phyloP scores from a whole-genome alignment of 2,113 vertebrate genomes.

The Poecilia latipinna region DNA sequence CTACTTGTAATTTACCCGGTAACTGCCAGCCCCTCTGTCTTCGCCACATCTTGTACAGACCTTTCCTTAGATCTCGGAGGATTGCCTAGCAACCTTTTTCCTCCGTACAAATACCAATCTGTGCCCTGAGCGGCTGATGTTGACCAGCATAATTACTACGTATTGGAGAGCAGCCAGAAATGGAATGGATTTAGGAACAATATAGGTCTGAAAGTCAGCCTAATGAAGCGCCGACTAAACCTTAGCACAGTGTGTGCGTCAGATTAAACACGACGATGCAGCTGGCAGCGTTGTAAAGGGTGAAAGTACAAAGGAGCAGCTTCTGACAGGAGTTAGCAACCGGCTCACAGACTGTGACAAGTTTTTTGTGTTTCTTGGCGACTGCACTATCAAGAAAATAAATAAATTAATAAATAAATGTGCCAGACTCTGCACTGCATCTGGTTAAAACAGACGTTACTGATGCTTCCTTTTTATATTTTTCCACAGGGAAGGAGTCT shows the following conservation, averaged over 20 bases:
- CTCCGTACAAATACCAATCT: constrained; percentile 60
- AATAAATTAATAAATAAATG: neutral
- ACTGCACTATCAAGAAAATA: neutral
- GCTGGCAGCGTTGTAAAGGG: neutral
- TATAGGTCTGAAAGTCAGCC: constrained; percentile 1
- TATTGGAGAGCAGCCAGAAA: constrained; percentile 36
- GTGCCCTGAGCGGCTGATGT: constrained; percentile 37
- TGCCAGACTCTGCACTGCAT: neutral
- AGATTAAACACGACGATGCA: neutral
- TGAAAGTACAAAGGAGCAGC: constrained; percentile 3
- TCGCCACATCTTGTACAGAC: constrained; percentile 64
- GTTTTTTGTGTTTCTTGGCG: neutral
- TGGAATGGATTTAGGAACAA: constrained; percentile 12
- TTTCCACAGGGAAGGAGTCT: neutral
- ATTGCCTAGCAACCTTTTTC: constrained; percentile 78
- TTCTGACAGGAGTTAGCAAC: neutral
- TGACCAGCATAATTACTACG: constrained; percentile 56
- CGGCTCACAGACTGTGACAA: neutral
- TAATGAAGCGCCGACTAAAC: constrained; percentile 1
- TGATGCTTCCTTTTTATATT: neutral
- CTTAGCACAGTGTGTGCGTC: neutral
- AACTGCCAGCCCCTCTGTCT: constrained; percentile 66
- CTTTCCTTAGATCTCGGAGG: constrained; percentile 70
- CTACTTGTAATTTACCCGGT: constrained; percentile 68
- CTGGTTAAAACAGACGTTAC: neutral